These are phyloP conservation scores for Hippopotamus amphibius DNA, from an alignment of 2,113 vertebrate species.

Conservation along the genomic window DNA sequence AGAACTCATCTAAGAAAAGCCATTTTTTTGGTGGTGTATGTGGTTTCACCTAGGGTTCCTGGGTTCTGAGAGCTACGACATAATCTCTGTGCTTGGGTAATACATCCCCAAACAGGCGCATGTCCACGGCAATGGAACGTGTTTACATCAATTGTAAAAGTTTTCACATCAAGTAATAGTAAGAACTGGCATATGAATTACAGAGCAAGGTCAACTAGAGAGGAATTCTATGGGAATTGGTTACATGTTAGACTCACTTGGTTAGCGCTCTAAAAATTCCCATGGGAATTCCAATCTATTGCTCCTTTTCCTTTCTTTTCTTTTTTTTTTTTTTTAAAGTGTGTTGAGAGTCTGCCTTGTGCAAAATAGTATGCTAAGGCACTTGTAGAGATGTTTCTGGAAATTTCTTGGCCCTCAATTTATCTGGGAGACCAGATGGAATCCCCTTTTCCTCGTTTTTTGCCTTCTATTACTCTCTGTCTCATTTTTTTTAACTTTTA, in stretches of 20 bases:
- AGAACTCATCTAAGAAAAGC: not conserved
- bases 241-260: not conserved
- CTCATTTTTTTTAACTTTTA: not conserved
- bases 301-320: not conserved
- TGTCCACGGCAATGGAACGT: not conserved
- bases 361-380: not conserved
- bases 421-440: not conserved
- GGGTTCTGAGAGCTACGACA: not conserved
- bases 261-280: not conserved
- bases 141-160: not conserved
- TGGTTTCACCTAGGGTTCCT: not conserved
- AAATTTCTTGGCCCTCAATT: not conserved
- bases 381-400: not conserved
- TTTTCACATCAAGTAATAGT: not conserved
- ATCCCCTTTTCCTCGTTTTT: not conserved
- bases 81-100: not conserved
- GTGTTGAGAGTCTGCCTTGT: not conserved
- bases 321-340: not conserved
- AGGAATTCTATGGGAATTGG: not conserved
- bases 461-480: not conserved
- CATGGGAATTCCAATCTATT: not conserved
- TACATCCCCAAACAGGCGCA: not conserved
- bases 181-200: constrained; percentile 45
- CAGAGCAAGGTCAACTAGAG: not conserved
- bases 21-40: not conserved